Percentiles rank a stretch among this genome's conserved stretches.
These are phyloP conservation scores for Diarsia rubi DNA, from an alignment of 2,888 invertebrate genomes.

Conservation along the genomic window DNA sequence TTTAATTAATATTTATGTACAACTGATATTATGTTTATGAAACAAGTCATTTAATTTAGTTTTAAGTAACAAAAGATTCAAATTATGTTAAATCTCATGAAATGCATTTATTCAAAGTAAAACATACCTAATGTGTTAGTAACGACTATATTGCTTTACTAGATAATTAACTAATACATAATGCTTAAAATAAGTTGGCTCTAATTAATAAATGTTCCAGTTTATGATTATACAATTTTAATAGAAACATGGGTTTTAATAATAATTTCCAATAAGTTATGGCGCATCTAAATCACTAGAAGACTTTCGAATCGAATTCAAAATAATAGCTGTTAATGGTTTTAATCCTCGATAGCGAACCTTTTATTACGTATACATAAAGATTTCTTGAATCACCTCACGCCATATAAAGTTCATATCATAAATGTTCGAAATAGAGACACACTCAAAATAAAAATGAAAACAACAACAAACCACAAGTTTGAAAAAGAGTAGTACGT, in stretches of 20 bases:
- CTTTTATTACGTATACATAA: background rate
- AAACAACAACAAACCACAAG: background rate
- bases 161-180: constrained; percentile 27
- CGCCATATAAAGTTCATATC: background rate
- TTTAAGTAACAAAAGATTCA: constrained; percentile 51
- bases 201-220: constrained; percentile 38
- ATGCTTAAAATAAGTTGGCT: constrained; percentile 42
- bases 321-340: background rate
- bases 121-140: constrained; percentile 38
- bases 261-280: background rate
- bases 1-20: constrained; percentile 36
- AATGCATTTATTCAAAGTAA: constrained; percentile 59
- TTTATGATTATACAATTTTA: constrained; percentile 50
- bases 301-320: background rate
- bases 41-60: constrained; percentile 59
- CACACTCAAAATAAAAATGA: background rate
- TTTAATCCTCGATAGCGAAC: background rate
- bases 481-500: background rate
- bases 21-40: constrained; percentile 38
- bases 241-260: constrained; percentile 36
- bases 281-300: background rate
- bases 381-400: too few relatives aligned
- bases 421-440: background rate
- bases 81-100: constrained; percentile 56
- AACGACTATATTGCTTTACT: constrained; percentile 44